phyloP scores from a whole-genome alignment of 2,888 invertebrate genomes.

The Drosophila mettleri region DNA sequence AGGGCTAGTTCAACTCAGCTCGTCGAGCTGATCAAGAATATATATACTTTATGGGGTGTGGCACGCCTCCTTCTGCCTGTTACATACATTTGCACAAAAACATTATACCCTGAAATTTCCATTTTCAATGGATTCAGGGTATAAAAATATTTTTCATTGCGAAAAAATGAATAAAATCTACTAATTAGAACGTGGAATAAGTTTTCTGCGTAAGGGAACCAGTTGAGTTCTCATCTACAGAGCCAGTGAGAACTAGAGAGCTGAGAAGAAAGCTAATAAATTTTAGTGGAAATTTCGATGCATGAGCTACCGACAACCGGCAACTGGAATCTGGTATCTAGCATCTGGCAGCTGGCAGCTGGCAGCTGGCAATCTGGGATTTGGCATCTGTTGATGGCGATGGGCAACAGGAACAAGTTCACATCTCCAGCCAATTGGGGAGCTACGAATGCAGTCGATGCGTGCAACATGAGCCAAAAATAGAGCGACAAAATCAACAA shows the following conservation, averaged over 20 bases:
- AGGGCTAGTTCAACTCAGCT: too few species aligned
- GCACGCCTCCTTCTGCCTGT: too few species aligned
- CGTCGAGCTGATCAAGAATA: too few species aligned
- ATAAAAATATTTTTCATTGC: neutral
- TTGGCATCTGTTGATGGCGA: constrained; percentile 8
- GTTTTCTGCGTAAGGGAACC: constrained; percentile 1
- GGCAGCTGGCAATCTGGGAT: constrained; percentile 2
- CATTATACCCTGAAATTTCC: too few species aligned
- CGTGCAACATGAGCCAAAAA: constrained; percentile 47
- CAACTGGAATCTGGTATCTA: neutral
- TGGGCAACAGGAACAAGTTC: constrained; percentile 26
- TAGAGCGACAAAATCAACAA: constrained; percentile 58
- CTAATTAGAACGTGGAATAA: constrained; percentile 1
- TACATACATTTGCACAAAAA: too few species aligned
- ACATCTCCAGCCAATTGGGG: constrained; percentile 1
- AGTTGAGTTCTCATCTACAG: constrained; percentile 7
- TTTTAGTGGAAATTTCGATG: constrained; percentile 1
- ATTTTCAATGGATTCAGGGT: too few species aligned
- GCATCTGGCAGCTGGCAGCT: neutral
- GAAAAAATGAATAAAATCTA: neutral
- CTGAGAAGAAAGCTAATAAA: constrained; percentile 12
- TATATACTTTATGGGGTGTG: too few species aligned
- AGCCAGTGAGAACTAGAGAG: neutral
- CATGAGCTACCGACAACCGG: neutral
- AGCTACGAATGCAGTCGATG: constrained; percentile 23